These are phyloP conservation scores for Sycon ciliatum DNA, from an alignment of 37 sponge, comb jelly and placozoan genomes.

Conservation along the genomic window DNA sequence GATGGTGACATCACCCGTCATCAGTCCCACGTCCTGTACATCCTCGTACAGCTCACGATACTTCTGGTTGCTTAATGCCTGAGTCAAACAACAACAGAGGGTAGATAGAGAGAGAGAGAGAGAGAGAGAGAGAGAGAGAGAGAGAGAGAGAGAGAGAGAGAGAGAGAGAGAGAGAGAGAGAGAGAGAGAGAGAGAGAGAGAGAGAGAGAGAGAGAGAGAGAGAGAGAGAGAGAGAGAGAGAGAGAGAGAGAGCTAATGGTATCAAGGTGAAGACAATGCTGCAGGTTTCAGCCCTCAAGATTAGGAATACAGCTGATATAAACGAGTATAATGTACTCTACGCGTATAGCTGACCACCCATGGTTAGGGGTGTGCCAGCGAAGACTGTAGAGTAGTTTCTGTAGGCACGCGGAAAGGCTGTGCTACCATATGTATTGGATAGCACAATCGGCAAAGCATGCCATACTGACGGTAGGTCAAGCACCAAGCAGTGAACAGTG, in stretches of 20 bases:
- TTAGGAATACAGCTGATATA: too few relatives aligned
- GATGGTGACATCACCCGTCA: constrained; percentile 97
- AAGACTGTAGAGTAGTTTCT: too few relatives aligned
- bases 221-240: constrained; percentile 13
- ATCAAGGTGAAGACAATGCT: not conserved
- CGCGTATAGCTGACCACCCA: too few relatives aligned
- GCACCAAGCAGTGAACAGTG: too few relatives aligned
- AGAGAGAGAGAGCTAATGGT: not conserved
- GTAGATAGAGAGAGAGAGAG: too few relatives aligned
- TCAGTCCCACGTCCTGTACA: constrained; percentile 91
- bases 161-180: not conserved
- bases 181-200: constrained; percentile 5
- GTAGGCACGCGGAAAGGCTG: too few relatives aligned
- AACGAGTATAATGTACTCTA: too few relatives aligned
- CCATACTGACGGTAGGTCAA: too few relatives aligned
- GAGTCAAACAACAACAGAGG: not conserved
- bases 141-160: not conserved
- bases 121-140: constrained; percentile 5
- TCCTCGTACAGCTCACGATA: constrained; percentile 62
- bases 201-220: not conserved
- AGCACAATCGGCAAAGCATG: too few relatives aligned
- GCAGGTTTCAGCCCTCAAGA: too few relatives aligned
- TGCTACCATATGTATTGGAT: too few relatives aligned
- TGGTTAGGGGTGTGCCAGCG: too few relatives aligned
- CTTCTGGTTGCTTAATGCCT: not conserved